These are phyloP conservation scores for Hippopotamus amphibius DNA, from an alignment of 2,113 vertebrate species.

Conservation along the genomic window DNA sequence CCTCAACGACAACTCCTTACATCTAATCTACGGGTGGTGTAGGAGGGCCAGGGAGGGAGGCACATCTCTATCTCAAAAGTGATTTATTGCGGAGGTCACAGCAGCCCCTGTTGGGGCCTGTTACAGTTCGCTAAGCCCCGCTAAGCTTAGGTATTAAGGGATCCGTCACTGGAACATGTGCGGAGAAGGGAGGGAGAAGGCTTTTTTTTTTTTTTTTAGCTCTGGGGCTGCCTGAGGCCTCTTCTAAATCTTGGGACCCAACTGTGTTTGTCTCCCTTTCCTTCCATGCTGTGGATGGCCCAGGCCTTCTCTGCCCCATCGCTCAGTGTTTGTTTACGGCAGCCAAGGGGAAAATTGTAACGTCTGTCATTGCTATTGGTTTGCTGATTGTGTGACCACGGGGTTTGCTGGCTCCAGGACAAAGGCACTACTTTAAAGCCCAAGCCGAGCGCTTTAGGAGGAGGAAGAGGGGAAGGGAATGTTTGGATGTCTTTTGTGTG, in stretches of 20 bases:
- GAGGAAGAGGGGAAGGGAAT: conserved; percentile 21
- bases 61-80: conserved; percentile 46
- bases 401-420: conserved; percentile 62
- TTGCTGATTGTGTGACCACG: conserved; percentile 85
- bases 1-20: conserved; percentile 18
- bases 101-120: conserved; percentile 64
- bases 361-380: conserved; percentile 77
- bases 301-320: conserved; percentile 42
- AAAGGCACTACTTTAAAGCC: conserved; percentile 65
- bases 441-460: background rate
- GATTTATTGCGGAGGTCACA: conserved; percentile 52
- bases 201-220: background rate
- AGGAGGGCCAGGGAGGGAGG: background rate
- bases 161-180: conserved; percentile 37
- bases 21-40: background rate
- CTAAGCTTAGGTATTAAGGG: conserved; percentile 77
- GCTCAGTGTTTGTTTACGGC: conserved; percentile 84
- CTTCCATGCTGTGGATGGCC: conserved; percentile 55
- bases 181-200: conserved; percentile 2
- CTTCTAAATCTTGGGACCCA: conserved; percentile 77
- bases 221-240: conserved; percentile 85
- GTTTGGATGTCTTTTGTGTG: conserved; percentile 62
- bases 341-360: conserved; percentile 84
- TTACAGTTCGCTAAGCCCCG: conserved; percentile 67
- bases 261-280: conserved; percentile 79